Conservation (phyloP, 1,140 invertebrate species). For the Hyposmocoma kahamanoa region DNA sequence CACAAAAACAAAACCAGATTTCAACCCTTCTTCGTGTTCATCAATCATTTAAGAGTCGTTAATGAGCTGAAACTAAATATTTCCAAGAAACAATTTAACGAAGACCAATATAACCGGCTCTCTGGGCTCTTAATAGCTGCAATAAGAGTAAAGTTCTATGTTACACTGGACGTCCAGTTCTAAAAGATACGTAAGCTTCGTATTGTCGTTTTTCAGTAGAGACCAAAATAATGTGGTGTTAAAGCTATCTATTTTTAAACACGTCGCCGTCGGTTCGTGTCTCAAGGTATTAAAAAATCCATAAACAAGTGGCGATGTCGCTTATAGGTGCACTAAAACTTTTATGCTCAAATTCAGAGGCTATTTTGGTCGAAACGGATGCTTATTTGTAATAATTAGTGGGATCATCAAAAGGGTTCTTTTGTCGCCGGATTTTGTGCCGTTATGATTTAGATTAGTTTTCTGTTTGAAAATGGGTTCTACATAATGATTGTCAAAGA, state of each 20-base stretch:
- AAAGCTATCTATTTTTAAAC: slow-evolving; percentile 3
- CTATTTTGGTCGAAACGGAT: slow-evolving; percentile 32
- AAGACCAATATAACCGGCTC: slow-evolving; percentile 33
- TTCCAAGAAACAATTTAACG: slow-evolving; percentile 34
- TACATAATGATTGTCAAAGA: background rate
- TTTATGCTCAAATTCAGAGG: slow-evolving; percentile 36
- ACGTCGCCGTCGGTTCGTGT: slow-evolving; percentile 23
- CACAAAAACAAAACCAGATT: background rate
- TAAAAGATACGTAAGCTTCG: slow-evolving; percentile 5
- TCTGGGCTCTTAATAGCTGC: slow-evolving; percentile 19
- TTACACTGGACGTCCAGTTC: slow-evolving; percentile 28
- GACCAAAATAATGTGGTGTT: slow-evolving; percentile 14
- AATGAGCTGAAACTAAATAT: slow-evolving; percentile 58
- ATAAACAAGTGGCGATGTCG: slow-evolving; percentile 53
- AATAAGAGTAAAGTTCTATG: slow-evolving; percentile 13
- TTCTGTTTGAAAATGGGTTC: too few relatives aligned
- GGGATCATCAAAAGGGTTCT: slow-evolving; percentile 20
- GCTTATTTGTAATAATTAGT: slow-evolving; percentile 39
- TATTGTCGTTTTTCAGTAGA: background rate
- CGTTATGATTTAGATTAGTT: too few relatives aligned
- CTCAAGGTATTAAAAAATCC: slow-evolving; percentile 51
- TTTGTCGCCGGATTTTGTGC: slow-evolving; percentile 11
- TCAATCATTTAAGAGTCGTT: slow-evolving; percentile 50
- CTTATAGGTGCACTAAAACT: slow-evolving; percentile 55
- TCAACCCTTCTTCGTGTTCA: slow-evolving; percentile 35